Evolutionary conservation across 1,140 invertebrate genomes (phyloP).

Genomic region (Triops cancriformis): DNA sequence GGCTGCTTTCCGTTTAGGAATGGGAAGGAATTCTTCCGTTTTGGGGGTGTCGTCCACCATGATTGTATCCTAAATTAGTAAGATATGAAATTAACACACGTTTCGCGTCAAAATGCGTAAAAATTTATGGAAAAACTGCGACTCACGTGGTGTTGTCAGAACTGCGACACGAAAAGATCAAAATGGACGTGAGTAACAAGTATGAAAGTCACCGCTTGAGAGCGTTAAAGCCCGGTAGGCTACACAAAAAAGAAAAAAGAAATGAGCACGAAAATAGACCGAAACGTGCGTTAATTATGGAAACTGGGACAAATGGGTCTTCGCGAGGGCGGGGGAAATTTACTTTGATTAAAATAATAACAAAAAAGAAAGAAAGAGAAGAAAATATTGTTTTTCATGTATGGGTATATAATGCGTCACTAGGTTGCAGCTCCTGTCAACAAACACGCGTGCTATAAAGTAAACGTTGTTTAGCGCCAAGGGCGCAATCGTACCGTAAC

Average conservation of each 20-base stretch:
- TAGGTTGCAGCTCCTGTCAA: background rate
- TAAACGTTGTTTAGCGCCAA: background rate
- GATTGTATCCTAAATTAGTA: background rate
- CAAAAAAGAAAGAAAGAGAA: too few species aligned
- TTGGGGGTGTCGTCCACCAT: background rate
- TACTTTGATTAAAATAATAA: too few species aligned
- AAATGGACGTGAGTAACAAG: background rate
- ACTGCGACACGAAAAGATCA: background rate
- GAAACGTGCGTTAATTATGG: too few species aligned
- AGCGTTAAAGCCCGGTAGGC: background rate
- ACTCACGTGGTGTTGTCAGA: background rate
- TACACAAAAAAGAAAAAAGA: too few species aligned
- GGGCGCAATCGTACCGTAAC: background rate
- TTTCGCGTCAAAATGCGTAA: background rate
- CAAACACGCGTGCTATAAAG: background rate
- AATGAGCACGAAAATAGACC: too few species aligned
- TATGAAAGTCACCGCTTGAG: too few species aligned
- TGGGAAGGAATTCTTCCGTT: background rate
- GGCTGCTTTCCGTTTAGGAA: constrained; percentile 26
- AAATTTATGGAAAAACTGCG: background rate
- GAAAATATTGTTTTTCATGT: too few species aligned
- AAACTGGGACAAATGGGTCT: too few species aligned
- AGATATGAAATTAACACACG: background rate
- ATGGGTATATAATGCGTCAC: too few species aligned
- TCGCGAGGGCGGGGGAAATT: too few species aligned